Conservation (phyloP, 2,888 invertebrate species). For the Phengaris alcon region DNA sequence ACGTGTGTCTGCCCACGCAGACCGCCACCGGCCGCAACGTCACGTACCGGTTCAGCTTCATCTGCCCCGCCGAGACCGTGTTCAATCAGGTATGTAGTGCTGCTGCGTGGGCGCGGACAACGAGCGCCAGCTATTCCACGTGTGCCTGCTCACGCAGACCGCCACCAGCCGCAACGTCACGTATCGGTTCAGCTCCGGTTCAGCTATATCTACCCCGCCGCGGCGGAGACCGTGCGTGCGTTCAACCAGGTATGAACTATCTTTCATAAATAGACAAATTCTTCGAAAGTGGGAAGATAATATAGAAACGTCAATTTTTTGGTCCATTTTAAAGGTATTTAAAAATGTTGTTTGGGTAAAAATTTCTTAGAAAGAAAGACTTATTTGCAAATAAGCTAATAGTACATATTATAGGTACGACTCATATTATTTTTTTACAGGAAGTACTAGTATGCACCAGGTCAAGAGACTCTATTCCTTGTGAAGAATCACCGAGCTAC, state of each 20-base stretch:
- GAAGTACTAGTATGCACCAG: slow-evolving; percentile 89
- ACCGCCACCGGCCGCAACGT: slow-evolving; percentile 83
- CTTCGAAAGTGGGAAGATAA: no score
- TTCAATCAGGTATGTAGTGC: slow-evolving; percentile 85
- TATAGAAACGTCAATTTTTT: no score
- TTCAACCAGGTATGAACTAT: slow-evolving; percentile 85
- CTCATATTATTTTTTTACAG: slow-evolving; percentile 56
- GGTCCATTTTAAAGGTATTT: no score
- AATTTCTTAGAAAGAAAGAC: no score
- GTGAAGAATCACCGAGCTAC: slow-evolving; percentile 86
- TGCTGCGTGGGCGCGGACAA: slow-evolving; percentile 90
- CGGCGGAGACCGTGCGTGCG: slow-evolving; percentile 75
- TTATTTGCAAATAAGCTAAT: slow-evolving; percentile 11
- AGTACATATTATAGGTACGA: no score
- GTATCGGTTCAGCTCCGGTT: slow-evolving; percentile 89
- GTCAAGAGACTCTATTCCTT: slow-evolving; percentile 85
- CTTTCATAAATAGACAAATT: no score
- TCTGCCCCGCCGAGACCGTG: slow-evolving; percentile 89
- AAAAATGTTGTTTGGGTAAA: no score
- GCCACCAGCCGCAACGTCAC: slow-evolving; percentile 83
- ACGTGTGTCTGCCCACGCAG: slow-evolving; percentile 88
- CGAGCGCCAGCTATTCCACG: slow-evolving; percentile 91
- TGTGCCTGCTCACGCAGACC: slow-evolving; percentile 87
- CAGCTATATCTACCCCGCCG: slow-evolving; percentile 91
- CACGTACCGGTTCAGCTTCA: slow-evolving; percentile 89